A percentile compares a stretch with the other conserved stretches of the same genome.
Conservation (phyloP, 92 coral and sea anemone species). For the Epizoanthus rinbou region DNA sequence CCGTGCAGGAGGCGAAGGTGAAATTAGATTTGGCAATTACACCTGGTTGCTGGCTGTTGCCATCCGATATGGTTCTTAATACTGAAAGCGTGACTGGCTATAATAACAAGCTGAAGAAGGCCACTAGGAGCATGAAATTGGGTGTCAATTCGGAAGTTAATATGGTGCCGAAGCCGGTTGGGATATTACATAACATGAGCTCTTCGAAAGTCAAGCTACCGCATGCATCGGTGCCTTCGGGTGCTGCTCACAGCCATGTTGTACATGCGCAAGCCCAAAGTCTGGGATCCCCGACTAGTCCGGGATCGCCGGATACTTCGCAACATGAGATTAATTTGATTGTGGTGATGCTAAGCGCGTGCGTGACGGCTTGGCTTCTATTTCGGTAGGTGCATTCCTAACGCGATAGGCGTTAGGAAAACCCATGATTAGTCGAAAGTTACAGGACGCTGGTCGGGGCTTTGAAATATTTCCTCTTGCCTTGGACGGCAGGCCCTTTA, state of each 20-base stretch:
- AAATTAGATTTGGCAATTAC: too few species aligned
- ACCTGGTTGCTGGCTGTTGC: too few species aligned
- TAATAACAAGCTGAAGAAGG: conserved; percentile 38
- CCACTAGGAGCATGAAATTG: conserved; percentile 16
- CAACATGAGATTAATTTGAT: neutral
- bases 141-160: conserved; percentile 20
- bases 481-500: too few species aligned
- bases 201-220: too few species aligned
- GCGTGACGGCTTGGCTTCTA: conserved; percentile 16
- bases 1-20: too few species aligned
- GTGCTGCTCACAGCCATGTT: neutral
- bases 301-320: neutral
- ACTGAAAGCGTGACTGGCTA: conserved; percentile 19
- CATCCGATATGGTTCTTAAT: neutral
- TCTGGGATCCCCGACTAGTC: neutral
- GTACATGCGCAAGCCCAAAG: neutral
- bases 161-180: conserved; percentile 4
- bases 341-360: neutral
- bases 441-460: too few species aligned
- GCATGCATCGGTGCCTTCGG: too few species aligned
- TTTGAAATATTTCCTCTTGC: too few species aligned
- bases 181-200: too few species aligned
- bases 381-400: neutral
- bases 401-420: too few species aligned
- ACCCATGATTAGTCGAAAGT: too few species aligned